Base-by-base conservation (phyloP, 2,888 invertebrate species). In the Drosophila paranaensis region DNA sequence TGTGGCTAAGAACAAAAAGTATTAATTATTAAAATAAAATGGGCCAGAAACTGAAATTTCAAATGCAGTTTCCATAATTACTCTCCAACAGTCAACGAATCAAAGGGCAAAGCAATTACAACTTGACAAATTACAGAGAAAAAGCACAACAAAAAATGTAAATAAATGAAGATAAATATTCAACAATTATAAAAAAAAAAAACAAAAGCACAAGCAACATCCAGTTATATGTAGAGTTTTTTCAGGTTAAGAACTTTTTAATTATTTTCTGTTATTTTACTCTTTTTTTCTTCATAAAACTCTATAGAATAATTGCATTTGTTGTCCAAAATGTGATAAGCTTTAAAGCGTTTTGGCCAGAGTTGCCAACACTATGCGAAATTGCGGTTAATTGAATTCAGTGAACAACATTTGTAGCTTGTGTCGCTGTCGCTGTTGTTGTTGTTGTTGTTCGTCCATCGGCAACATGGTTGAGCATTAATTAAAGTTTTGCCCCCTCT, bases 301-400 rank as follows among this genome's bases (percentile, higher is more conserved):
- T 55, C 57, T 80, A 62, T 77, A 69, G 57, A 75, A 71, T 71
- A 84, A 83, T 76, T 90, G 70, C 77, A 71, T 79, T 90, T 82
- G 79, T 67, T 83, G 57, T 60, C 51, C 71, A 50, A 55, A 57
- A 57, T 57, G 58, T 61, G 79, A 71, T 81, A 74, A 78, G 81
- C 79, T 67, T 30, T 62, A 64, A 63, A 54, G 65, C 70, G 64
- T 63, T 55, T 55, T 58, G 56, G 62, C 57, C 73, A 63, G 58
- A 40, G 55, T 55, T 60, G 42, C 56, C 57, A 68, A 62, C 73
- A 55, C 69, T 65, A 77, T 88, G 89, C 51, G 73, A 89, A 88
- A 85, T 84, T 88, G 82, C 72, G 86, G 88, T 90, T 87, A 90
- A 87, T 87, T 87, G 85, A 90, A 87, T 89, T 88, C 90, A 90